Evolutionary conservation across 2,888 invertebrate genomes (phyloP).

Genomic region (Epinotia nisella): DNA sequence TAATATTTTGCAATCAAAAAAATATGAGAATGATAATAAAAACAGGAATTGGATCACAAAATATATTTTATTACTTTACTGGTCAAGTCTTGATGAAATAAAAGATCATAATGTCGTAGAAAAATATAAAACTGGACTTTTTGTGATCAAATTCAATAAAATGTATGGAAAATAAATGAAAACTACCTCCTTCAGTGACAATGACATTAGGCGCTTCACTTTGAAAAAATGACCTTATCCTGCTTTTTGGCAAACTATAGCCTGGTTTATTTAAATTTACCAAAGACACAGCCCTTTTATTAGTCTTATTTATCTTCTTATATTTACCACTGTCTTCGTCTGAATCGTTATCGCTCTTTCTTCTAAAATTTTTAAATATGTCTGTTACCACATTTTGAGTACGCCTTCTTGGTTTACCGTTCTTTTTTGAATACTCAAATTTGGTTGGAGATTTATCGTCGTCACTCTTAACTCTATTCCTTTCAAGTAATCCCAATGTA

Average conservation of each 20-base stretch:
- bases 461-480: slow-evolving; percentile 61
- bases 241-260: slow-evolving; percentile 69
- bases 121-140: neutral
- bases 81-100: neutral
- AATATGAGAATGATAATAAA: neutral
- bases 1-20: too few species aligned
- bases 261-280: slow-evolving; percentile 72
- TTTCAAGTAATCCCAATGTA: slow-evolving; percentile 76
- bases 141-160: slow-evolving; percentile 27
- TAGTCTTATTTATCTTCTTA: slow-evolving; percentile 79
- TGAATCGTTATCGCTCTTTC: slow-evolving; percentile 70
- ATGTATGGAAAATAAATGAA: slow-evolving; percentile 32
- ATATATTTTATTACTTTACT: neutral
- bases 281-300: slow-evolving; percentile 76
- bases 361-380: slow-evolving; percentile 70
- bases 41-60: slow-evolving; percentile 7
- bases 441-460: slow-evolving; percentile 54
- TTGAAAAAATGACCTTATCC: slow-evolving; percentile 77
- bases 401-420: slow-evolving; percentile 67
- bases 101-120: too few species aligned
- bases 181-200: slow-evolving; percentile 83
- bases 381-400: slow-evolving; percentile 70
- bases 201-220: slow-evolving; percentile 79
- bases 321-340: slow-evolving; percentile 80
- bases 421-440: slow-evolving; percentile 74